These are phyloP conservation scores for Eupithecia subumbrata DNA, from an alignment of 2,888 invertebrate genomes.

Conservation along the genomic window DNA sequence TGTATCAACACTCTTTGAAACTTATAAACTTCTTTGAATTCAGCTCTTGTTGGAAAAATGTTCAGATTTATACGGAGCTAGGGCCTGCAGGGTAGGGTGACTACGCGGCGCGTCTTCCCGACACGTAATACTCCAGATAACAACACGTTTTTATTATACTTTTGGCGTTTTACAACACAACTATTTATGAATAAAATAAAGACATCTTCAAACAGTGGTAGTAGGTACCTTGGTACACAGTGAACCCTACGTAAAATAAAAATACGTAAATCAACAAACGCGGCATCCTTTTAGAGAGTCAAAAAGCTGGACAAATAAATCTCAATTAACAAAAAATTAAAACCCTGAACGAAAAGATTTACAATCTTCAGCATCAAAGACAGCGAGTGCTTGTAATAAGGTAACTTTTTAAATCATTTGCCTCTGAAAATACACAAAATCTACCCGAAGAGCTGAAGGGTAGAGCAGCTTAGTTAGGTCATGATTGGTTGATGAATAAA, in stretches of 20 bases:
- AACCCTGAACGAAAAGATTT: conserved; percentile 1
- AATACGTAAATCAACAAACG: not conserved
- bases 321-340: conserved; percentile 11
- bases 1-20: conserved; percentile 64
- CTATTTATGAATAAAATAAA: not conserved
- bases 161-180: not conserved
- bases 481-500: not conserved
- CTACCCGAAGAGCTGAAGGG: not conserved
- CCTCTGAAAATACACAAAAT: not conserved
- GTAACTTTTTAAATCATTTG: conserved; percentile 5
- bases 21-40: conserved; percentile 61
- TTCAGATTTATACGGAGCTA: conserved; percentile 58
- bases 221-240: not conserved
- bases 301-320: conserved; percentile 12
- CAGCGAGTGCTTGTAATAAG: not conserved
- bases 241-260: not conserved
- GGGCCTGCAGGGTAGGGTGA: conserved; percentile 36
- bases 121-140: not conserved
- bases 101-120: conserved; percentile 2
- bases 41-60: conserved; percentile 59
- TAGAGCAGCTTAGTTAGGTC: not conserved
- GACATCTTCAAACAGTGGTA: not conserved
- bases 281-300: not conserved
- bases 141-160: not conserved
- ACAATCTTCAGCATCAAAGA: conserved; percentile 1